Conservation (phyloP, 2,888 invertebrate genomes). For the Blastobasis adustella region DNA sequence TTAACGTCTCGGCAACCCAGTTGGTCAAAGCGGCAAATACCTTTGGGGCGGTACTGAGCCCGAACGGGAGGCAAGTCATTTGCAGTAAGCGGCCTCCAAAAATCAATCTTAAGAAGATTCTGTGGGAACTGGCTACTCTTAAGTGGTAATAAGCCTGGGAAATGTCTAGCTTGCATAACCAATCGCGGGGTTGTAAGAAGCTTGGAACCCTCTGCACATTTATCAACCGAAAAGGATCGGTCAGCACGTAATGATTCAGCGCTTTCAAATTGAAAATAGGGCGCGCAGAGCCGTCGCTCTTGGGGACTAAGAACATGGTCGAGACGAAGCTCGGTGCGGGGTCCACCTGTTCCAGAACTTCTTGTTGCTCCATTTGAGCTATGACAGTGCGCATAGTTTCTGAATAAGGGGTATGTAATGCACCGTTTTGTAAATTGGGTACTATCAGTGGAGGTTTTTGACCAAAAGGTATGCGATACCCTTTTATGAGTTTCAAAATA, state of each 20-base stretch:
- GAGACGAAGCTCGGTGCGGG: slow-evolving; percentile 9
- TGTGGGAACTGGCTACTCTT: slow-evolving; percentile 6
- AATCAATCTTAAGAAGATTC: slow-evolving; percentile 10
- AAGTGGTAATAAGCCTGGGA: slow-evolving; percentile 17
- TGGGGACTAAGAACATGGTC: slow-evolving; percentile 9
- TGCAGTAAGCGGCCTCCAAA: slow-evolving; percentile 4
- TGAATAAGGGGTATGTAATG: not conserved
- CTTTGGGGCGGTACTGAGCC: slow-evolving; percentile 13
- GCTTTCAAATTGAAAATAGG: slow-evolving; percentile 18
- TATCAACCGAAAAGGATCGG: slow-evolving; percentile 4
- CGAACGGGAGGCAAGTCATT: slow-evolving; percentile 17
- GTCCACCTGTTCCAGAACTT: not conserved
- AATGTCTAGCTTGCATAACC: slow-evolving; percentile 16
- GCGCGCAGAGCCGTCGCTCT: slow-evolving; percentile 8
- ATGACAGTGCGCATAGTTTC: not conserved
- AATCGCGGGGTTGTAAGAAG: slow-evolving; percentile 13
- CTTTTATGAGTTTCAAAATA: slow-evolving; percentile 11
- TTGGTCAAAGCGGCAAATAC: slow-evolving; percentile 16
- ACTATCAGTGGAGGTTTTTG: slow-evolving; percentile 1
- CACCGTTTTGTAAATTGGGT: not conserved
- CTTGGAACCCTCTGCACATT: slow-evolving; percentile 7
- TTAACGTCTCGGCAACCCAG: slow-evolving; percentile 17
- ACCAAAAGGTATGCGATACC: slow-evolving; percentile 7
- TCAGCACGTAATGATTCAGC: slow-evolving; percentile 12
- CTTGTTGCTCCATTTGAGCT: not conserved